Base-by-base conservation (phyloP, 2,113 vertebrate genomes). In the mouse (Mus musculus) region DNA sequence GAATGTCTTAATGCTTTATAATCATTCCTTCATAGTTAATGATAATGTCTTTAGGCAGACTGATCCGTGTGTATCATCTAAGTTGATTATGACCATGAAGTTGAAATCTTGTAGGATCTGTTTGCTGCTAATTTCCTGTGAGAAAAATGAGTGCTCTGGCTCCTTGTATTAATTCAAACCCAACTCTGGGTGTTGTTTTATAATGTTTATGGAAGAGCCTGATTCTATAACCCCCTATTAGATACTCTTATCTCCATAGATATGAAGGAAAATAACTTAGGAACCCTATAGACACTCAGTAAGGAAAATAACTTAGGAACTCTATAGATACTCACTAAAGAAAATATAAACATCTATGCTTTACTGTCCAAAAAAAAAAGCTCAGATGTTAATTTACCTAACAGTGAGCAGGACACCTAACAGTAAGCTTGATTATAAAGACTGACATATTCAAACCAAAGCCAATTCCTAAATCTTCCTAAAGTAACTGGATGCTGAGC, bases 111-210 rank as follows among this genome's bases (percentile, higher is more conserved):
- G 87, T 78, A 89, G 56, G 54, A 65, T 36, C 77, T 82, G 14
- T 96, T 97, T 97, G 49, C 82, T 96, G 0, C 88, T 67, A 69
- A 52, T 94, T 82, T 93, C 65, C 69, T 91, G 24, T 85, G 59
- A 90, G 39, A 94, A 65, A 93, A 88, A 73, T 93, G 5, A 86
- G 11, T 80, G 72, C 12, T 87, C 24, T 4, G 89, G 2, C 20
- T 76, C 10, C n/a, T 93, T 89, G 77, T 1, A 67, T 61, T 89
- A 26, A 88, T 42, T 77, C 59, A 90, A 36, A 82, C 28, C 24
- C 22, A 96, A 86, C 24, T 72, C 93, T 14, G 61, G 77, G 67
- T 46, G 94, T 24, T 95, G 9, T 95, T 87, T 89, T 85, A 11
- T 90, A 78, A 11, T 86, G 59, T 92, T 84, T 71, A 80, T 59